These are phyloP conservation scores for Eupsilia transversa DNA, from an alignment of 2,888 invertebrate genomes.

Conservation along the genomic window DNA sequence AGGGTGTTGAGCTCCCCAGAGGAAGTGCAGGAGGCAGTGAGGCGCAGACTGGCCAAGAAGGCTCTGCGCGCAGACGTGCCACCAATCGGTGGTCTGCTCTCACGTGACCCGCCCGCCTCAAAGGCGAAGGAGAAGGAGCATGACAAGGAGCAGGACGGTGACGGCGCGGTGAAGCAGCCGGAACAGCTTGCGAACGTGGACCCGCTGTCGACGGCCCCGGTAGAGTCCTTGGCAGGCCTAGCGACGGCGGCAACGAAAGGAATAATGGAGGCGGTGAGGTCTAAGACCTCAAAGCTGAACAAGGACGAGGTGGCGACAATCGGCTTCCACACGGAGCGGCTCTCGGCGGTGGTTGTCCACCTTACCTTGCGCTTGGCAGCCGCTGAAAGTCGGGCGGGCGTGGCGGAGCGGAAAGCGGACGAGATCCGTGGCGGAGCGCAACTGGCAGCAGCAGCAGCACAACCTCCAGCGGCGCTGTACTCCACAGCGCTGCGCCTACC, in stretches of 20 bases:
- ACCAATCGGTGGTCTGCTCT: neutral
- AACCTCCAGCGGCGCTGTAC: accelerated
- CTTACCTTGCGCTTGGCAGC: neutral
- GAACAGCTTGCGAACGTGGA: accelerated
- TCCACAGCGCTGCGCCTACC: neutral
- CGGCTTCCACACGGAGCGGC: accelerated
- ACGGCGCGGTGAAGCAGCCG: accelerated
- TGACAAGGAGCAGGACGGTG: no score
- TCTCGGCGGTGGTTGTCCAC: accelerated
- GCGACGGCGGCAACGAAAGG: neutral
- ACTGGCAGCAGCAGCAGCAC: no score
- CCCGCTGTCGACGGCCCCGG: neutral
- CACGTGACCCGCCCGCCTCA: neutral
- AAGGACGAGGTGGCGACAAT: neutral
- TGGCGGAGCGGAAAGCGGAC: accelerated
- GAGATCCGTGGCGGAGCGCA: accelerated
- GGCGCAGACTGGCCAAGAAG: accelerated
- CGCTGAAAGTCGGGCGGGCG: neutral
- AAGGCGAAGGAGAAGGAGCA: neutral
- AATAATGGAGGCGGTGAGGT: neutral
- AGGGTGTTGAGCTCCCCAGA: neutral
- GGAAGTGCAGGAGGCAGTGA: neutral
- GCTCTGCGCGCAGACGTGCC: neutral
- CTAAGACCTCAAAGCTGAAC: accelerated
- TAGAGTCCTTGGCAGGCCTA: neutral